phyloP scores from a whole-genome alignment of 1,140 invertebrate genomes.

The Harpegnathos saltator region DNA sequence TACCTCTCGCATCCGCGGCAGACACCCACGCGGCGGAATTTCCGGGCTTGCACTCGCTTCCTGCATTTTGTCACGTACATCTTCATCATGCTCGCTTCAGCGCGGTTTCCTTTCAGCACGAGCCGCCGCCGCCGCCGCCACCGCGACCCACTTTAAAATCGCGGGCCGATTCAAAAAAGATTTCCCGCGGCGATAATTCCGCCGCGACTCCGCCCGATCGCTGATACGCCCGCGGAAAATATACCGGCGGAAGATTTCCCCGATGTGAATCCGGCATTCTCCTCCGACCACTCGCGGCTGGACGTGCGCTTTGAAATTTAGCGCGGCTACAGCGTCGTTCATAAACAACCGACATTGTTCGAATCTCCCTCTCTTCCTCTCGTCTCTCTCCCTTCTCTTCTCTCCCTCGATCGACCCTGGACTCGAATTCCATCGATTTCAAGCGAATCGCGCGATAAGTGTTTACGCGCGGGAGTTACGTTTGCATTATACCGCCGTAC shows the following conservation, averaged over 20 bases:
- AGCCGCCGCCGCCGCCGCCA: neutral
- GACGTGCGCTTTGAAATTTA: slow-evolving; percentile 62
- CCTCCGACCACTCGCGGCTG: neutral
- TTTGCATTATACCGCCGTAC: neutral
- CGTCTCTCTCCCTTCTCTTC: too few species aligned
- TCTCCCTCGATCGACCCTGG: neutral
- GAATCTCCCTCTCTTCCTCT: too few species aligned
- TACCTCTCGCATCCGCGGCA: slow-evolving; percentile 51
- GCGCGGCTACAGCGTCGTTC: neutral
- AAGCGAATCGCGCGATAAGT: neutral
- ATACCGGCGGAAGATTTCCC: slow-evolving; percentile 48
- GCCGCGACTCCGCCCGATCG: slow-evolving; percentile 21
- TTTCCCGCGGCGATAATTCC: slow-evolving; percentile 50
- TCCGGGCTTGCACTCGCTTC: slow-evolving; percentile 51
- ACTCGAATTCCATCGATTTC: neutral
- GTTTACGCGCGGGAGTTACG: neutral
- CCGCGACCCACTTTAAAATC: slow-evolving; percentile 37
- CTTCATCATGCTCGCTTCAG: slow-evolving; percentile 60
- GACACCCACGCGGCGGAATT: slow-evolving; percentile 53
- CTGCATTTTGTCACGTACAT: slow-evolving; percentile 65
- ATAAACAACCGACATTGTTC: too few species aligned
- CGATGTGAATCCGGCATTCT: slow-evolving; percentile 35
- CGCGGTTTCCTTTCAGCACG: slow-evolving; percentile 35
- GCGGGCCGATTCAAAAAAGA: slow-evolving; percentile 56
- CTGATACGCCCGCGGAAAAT: neutral